Percentiles rank a stretch among this genome's conserved stretches.
These are phyloP conservation scores for Pelobates fuscus DNA, from an alignment of 2,113 vertebrate species.

Conservation along the genomic window DNA sequence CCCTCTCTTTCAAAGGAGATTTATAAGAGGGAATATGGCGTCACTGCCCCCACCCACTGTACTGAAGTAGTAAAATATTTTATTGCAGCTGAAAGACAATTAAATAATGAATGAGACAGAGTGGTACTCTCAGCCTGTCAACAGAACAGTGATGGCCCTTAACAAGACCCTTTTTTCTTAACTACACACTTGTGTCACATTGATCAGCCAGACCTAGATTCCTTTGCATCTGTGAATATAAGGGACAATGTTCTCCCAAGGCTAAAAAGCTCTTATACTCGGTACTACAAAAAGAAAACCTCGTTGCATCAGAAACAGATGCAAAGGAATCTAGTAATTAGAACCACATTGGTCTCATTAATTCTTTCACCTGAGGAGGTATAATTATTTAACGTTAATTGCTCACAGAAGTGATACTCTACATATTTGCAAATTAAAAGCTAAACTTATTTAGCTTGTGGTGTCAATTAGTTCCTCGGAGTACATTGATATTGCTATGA, in stretches of 20 bases:
- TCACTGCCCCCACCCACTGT: background rate
- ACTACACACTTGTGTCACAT: background rate
- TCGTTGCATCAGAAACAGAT: background rate
- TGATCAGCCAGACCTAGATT: background rate
- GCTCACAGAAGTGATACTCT: background rate
- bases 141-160: slow-evolving; percentile 24
- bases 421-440: background rate
- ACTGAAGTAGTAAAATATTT: slow-evolving; percentile 12
- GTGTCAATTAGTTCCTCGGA: background rate
- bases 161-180: background rate
- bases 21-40: slow-evolving; percentile 24
- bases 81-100: slow-evolving; percentile 11
- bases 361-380: background rate
- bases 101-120: slow-evolving; percentile 32
- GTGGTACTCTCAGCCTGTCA: slow-evolving; percentile 1
- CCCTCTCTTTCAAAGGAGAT: slow-evolving; percentile 14
- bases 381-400: background rate
- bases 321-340: slow-evolving; percentile 22
- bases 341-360: background rate
- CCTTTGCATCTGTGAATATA: slow-evolving; percentile 18
- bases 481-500: background rate
- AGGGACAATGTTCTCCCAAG: background rate
- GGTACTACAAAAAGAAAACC: background rate
- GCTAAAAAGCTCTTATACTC: background rate
- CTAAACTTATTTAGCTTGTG: background rate